Percentiles rank a stretch among this genome's conserved stretches.
phyloP scores from a whole-genome alignment of 23 tunicate genomes.

The Diplosoma virens region DNA sequence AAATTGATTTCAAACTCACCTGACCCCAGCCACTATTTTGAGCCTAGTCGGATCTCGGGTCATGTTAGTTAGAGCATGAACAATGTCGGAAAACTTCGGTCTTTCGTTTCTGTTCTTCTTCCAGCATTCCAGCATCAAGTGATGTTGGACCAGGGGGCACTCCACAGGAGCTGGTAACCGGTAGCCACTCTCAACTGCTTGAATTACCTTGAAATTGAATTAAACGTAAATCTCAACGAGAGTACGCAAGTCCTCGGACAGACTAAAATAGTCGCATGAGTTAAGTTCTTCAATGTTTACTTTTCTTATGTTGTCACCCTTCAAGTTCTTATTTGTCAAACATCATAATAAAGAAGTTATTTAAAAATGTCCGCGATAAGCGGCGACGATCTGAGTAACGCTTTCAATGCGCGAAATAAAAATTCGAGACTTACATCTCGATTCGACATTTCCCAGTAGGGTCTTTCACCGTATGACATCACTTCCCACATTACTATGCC shows the following conservation, averaged over 20 bases:
- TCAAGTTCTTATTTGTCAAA: no score
- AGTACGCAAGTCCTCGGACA: no score
- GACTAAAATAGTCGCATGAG: no score
- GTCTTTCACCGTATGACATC: constrained; percentile 98
- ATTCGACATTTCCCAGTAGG: constrained; percentile 99
- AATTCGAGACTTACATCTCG: constrained; percentile 71
- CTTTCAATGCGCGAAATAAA: no score
- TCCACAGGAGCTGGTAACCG: constrained; percentile 97
- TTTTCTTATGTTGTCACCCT: no score
- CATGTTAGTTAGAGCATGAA: constrained; percentile 60
- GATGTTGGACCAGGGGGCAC: constrained; percentile 91
- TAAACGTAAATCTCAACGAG: not conserved
- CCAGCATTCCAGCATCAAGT: constrained; percentile 96
- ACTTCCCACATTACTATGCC: constrained; percentile 99
- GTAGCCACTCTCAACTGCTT: constrained; percentile 91
- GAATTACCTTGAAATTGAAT: constrained; percentile 63
- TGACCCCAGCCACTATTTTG: constrained; percentile 39
- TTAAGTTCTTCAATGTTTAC: no score
- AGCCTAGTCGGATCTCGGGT: constrained; percentile 67
- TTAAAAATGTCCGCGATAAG: no score
- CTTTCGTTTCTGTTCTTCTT: constrained; percentile 80
- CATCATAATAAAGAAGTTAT: no score
- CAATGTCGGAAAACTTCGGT: constrained; percentile 88
- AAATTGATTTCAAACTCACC: not conserved
- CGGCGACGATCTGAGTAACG: no score